Base-by-base conservation (phyloP, 53 echinoderm and acorn worm species). In the Mesocentrotus franciscanus region DNA sequence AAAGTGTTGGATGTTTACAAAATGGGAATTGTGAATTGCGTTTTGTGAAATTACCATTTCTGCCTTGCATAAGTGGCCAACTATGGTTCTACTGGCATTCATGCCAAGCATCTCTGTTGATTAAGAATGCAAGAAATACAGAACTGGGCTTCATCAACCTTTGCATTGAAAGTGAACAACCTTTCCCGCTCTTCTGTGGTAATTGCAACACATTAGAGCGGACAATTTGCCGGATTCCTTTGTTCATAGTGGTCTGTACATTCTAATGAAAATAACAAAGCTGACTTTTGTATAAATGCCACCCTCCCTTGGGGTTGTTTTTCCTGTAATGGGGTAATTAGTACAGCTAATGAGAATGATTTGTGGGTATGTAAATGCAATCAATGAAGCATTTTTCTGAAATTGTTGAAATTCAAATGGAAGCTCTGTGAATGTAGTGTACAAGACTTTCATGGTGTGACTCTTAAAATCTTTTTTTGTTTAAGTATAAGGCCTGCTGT, bases 181-280 rank as follows among this genome's bases (percentile, higher is more conserved):
- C 36, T 81, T 42, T 81, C 81, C 20, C 32, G 5, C 42, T 8
- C 81, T 81, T 33, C 42, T 42, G 36, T 11, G 81, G 42, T 81
- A 39, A 81, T 81, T 81, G 81, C 20, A 12, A 42, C 42, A 81
- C 74, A 74, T 74, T 74, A 74, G 42, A 81, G 36, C 81, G 22
- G 81, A 15, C 42, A 81, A 81, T 81, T 81, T 81, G 81, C 42
- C 8, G 29, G 42, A 81, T 81, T 81, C 81, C 81, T 81, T 36
- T 81, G 81, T 81, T 42, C 81, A 81, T 42, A 81, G 81, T 81
- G 36, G 36, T 81, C 81, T 81, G 81, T 81, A 17, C 1, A 22
- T 81, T 81, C 42, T 81, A 81, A 39, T 78, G 42, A 81, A 81
- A 8, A 81, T 81, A 81, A 81, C 81, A 20, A 81, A 81, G 81